These are phyloP conservation scores for Gallinago solitaria DNA, from an alignment of 2,797 vertebrate genomes.

Conservation along the genomic window DNA sequence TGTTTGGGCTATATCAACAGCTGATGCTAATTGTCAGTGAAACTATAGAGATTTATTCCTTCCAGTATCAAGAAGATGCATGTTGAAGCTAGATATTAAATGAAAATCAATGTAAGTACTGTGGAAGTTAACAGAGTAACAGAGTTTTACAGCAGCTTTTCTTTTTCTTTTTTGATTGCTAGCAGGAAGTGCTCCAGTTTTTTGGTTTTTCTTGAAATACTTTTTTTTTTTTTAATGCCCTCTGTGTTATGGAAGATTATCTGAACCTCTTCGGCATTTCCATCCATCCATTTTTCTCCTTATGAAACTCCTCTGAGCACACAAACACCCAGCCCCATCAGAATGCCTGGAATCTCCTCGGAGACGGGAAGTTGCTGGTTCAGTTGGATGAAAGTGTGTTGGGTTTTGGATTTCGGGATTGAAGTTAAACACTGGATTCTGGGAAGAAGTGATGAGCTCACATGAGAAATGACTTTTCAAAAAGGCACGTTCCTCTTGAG, in stretches of 20 bases:
- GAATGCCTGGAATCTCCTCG: conserved; percentile 3
- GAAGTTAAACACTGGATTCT: background rate
- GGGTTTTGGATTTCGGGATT: conserved; percentile 22
- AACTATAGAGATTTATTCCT: background rate
- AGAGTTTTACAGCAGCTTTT: background rate
- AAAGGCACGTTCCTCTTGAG: background rate
- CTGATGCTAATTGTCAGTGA: background rate
- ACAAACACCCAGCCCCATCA: background rate
- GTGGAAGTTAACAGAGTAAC: background rate
- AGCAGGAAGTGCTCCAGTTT: background rate
- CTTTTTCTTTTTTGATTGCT: background rate
- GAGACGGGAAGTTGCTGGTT: background rate
- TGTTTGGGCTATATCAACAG: background rate
- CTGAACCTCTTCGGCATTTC: background rate
- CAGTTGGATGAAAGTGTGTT: background rate
- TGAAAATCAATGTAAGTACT: background rate
- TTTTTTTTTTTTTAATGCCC: background rate
- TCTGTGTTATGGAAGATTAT: background rate
- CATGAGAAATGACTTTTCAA: background rate
- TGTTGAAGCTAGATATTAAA: background rate
- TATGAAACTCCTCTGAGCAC: background rate
- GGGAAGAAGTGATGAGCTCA: background rate
- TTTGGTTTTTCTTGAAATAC: background rate
- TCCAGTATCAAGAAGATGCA: background rate
- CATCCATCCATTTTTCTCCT: background rate